phyloP scores from a whole-genome alignment of 2,113 vertebrate genomes.

The Thunnus maccoyii region DNA sequence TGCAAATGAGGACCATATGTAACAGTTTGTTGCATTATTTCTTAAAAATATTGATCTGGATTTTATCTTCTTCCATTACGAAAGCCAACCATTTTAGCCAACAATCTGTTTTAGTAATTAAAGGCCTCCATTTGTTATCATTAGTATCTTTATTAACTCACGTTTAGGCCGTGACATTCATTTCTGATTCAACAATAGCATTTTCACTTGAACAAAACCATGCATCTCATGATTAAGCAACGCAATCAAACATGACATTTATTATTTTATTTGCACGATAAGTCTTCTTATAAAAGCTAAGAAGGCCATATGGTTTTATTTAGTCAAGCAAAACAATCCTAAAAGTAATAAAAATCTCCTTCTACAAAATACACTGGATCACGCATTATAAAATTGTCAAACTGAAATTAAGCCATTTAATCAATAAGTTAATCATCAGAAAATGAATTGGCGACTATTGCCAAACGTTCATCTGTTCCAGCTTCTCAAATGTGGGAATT shows the following conservation, averaged over 20 bases:
- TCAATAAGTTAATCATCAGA: no score
- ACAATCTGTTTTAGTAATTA: slow-evolving; percentile 1
- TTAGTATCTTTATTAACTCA: slow-evolving; percentile 6
- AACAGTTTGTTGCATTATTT: not conserved
- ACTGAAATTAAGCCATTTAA: no score
- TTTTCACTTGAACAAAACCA: not conserved
- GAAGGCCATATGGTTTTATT: not conserved
- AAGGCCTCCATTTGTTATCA: slow-evolving; percentile 13
- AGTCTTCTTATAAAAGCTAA: not conserved
- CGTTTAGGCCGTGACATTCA: not conserved
- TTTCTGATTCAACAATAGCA: not conserved
- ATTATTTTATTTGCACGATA: not conserved
- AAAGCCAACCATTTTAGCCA: not conserved
- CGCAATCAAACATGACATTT: slow-evolving; percentile 1
- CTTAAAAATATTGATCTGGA: not conserved
- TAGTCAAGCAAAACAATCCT: not conserved
- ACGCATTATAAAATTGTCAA: not conserved
- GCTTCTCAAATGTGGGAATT: no score
- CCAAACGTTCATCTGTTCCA: no score
- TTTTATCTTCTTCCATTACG: not conserved
- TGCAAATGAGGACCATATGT: not conserved
- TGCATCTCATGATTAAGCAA: not conserved
- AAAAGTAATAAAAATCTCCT: not conserved
- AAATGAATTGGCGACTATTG: no score
- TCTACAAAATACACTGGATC: not conserved